Evolutionary conservation across 2,113 vertebrate species (phyloP).

Genomic region (Sciurus niger): DNA sequence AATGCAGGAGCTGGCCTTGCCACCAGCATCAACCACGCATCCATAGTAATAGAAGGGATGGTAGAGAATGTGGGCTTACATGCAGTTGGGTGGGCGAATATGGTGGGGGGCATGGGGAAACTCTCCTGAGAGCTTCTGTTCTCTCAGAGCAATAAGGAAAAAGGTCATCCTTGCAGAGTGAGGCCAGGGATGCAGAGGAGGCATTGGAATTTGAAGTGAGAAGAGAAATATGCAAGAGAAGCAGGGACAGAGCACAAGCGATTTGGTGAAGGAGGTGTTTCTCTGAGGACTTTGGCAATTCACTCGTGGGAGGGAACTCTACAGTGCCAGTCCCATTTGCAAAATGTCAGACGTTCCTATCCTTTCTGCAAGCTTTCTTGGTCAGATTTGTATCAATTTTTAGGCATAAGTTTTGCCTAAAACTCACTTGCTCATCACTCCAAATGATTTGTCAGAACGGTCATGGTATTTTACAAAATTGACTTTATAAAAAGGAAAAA

Average conservation of each 20-base stretch:
- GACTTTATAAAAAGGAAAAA: constrained; percentile 6
- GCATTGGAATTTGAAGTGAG: not conserved
- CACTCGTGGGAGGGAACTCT: not conserved
- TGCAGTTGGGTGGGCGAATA: not conserved
- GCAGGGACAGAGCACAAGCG: not conserved
- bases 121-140: not conserved
- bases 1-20: not conserved
- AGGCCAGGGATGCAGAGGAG: not conserved
- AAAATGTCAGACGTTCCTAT: not conserved
- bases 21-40: not conserved
- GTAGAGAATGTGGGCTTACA: not conserved
- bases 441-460: not conserved
- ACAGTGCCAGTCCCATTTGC: too few species aligned
- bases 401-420: not conserved
- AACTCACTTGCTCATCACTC: not conserved
- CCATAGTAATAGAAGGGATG: not conserved
- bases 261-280: accelerated
- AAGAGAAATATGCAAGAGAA: not conserved
- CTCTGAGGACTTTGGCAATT: not conserved
- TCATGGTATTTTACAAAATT: not conserved
- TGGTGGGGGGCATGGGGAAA: accelerated
- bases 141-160: not conserved
- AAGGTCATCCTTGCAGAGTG: not conserved
- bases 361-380: not conserved
- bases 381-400: not conserved